Evolutionary conservation across 2,888 invertebrate species (phyloP), one percentile per base, ranked within the genome.

Genomic region (Mythimna impura): DNA sequence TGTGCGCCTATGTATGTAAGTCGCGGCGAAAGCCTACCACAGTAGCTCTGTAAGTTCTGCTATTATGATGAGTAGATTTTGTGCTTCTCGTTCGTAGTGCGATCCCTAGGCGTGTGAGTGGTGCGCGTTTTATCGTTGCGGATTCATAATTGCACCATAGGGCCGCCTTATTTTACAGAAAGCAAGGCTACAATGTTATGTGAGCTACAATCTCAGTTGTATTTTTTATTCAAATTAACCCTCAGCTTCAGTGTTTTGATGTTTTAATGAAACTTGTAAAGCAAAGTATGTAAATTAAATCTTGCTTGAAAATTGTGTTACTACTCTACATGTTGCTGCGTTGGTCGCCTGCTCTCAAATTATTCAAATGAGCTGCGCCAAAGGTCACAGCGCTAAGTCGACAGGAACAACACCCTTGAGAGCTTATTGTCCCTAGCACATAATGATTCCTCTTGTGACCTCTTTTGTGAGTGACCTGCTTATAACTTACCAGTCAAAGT

Each of bases 361-460:
- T 86, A 88, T 88, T 83, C 78, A 89, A 89, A 90, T 84, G 83
- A 84, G 87, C 71, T 73, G 67, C 76, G 85, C 81, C 80, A 87
- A 87, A 87, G 89, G 88, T 89, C 85, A 47, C 69, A 83, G 75
- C 66, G 67, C 73, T 61, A 79, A 77, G 83, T 82, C 81, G 79
- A 65, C 79, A 80, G 77, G 77, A 82, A 84, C 83, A 84, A 81
- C 83, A 84, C 86, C 88, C 89, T 78, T 68, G 80, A 83, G 87
- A 84, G 86, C 83, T 88, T 89, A 92, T 92, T 92, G 91, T 92
- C 89, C 89, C 83, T 86, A 90, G 88, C 82, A 89, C 89, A 85
- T 93, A 92, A 92, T 91, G 89, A 93, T 89, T 88, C 84, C 87
- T 82, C 89, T 81, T 67, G 65, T 70, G 79, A 77, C 86, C 78